phyloP scores from a whole-genome alignment of 2,113 vertebrate genomes.

The Forbesichthys agassizii region DNA sequence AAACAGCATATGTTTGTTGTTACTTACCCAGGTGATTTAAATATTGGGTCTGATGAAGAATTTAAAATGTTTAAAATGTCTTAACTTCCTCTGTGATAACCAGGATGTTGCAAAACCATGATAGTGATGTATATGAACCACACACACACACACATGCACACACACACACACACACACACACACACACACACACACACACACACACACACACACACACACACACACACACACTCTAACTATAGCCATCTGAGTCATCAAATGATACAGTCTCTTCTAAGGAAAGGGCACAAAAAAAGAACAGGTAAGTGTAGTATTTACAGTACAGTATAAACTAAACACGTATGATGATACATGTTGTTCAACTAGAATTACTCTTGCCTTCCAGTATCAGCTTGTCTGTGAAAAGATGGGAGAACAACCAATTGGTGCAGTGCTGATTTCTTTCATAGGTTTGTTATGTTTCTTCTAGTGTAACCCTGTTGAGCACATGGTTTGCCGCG shows the following conservation, averaged over 20 bases:
- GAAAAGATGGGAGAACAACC: background rate
- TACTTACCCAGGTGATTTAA: no score
- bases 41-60: background rate
- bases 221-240: no score
- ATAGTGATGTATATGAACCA: background rate
- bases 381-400: no score
- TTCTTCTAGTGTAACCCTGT: background rate
- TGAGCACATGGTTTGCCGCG: no score
- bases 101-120: background rate
- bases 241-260: no score
- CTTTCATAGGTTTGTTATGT: background rate
- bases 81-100: constrained; percentile 53
- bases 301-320: no score
- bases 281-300: no score
- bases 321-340: no score
- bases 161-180: no score
- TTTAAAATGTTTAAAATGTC: constrained; percentile 20
- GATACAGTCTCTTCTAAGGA: no score
- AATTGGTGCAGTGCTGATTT: background rate
- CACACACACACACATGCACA: background rate
- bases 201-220: background rate
- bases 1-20: no score
- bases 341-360: background rate
- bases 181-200: background rate
- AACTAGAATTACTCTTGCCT: background rate